Evolutionary conservation across 2,113 vertebrate species (phyloP).

Genomic region (Albula goreensis): DNA sequence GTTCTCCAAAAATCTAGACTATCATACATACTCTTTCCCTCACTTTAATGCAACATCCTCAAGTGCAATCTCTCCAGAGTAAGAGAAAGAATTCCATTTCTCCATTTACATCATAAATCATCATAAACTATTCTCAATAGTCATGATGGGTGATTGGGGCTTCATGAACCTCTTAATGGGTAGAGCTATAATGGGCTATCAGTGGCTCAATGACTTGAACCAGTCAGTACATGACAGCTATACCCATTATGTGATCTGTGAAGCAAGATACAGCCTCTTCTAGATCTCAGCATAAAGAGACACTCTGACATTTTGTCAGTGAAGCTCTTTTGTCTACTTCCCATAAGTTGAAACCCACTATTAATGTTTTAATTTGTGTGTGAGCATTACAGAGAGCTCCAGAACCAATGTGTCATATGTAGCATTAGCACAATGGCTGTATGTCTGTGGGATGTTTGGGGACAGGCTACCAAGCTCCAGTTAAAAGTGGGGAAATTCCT

Average conservation of each 20-base stretch:
- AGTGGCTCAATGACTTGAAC: not conserved
- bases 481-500: too few relatives aligned
- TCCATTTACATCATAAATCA: not conserved
- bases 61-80: not conserved
- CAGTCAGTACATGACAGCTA: not conserved
- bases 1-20: too few relatives aligned
- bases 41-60: not conserved
- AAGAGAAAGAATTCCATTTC: not conserved
- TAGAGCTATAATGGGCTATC: not conserved
- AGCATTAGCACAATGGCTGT: too few relatives aligned
- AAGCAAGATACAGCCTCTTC: not conserved
- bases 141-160: not conserved
- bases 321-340: too few relatives aligned
- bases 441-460: too few relatives aligned
- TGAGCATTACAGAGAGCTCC: too few relatives aligned
- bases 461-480: too few relatives aligned
- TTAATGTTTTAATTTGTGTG: too few relatives aligned
- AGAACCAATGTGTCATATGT: too few relatives aligned
- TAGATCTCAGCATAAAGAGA: not conserved
- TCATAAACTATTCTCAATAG: not conserved
- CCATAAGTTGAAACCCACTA: too few relatives aligned
- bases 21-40: not conserved
- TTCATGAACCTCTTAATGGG: not conserved
- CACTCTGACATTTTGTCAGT: too few relatives aligned
- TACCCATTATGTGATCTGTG: not conserved